Percentiles rank a stretch among this genome's conserved stretches.
Evolutionary conservation across 30 jellyfish, hydroid and myxozoan species (phyloP).

Genomic region (Hydra vulgaris): DNA sequence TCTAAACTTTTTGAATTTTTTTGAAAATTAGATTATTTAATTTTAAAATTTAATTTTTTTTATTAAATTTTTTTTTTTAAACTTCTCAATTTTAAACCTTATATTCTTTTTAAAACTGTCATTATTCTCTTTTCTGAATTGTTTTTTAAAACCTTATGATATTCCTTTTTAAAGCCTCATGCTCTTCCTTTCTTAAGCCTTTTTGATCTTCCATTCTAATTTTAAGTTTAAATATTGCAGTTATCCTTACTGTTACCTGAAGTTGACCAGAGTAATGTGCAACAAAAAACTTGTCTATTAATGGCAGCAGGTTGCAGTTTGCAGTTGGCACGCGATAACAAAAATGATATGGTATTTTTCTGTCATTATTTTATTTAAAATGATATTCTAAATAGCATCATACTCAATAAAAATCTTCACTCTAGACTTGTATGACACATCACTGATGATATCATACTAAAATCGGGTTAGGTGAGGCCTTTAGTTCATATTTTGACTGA

Average conservation of each 20-base stretch:
- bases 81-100: too few relatives aligned
- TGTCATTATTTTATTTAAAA: not conserved
- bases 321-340: slow-evolving; percentile 37
- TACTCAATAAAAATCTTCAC: not conserved
- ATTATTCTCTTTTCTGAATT: too few relatives aligned
- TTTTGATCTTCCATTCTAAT: too few relatives aligned
- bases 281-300: slow-evolving; percentile 70
- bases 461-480: too few relatives aligned
- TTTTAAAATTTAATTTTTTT: not conserved
- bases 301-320: slow-evolving; percentile 93
- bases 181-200: too few relatives aligned
- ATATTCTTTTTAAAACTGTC: too few relatives aligned
- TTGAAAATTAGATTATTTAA: not conserved
- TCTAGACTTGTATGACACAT: not conserved
- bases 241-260: slow-evolving; percentile 54
- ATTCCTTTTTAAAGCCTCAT: too few relatives aligned
- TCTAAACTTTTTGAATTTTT: not conserved
- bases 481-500: too few relatives aligned
- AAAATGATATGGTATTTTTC: slow-evolving; percentile 38
- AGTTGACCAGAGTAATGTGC: slow-evolving; percentile 33
- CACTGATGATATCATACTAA: too few relatives aligned
- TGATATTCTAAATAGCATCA: not conserved
- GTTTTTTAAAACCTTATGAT: too few relatives aligned
- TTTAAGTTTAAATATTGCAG: too few relatives aligned
- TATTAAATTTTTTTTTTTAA: not conserved